Evolutionary conservation across 2,888 invertebrate species (phyloP).

Genomic region (Theretra japonica): DNA sequence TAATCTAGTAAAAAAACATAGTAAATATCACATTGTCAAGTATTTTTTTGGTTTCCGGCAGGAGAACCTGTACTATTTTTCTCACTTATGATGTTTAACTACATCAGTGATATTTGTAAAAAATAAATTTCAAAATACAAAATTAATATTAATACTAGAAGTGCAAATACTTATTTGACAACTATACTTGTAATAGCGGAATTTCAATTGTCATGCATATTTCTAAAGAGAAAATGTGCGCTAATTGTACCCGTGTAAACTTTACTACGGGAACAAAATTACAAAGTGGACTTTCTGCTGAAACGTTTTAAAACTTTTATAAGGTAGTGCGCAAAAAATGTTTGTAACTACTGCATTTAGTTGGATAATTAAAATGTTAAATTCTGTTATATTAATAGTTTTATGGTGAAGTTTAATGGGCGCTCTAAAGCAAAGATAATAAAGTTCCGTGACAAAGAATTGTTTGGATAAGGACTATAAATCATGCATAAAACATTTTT

Average conservation of each 20-base stretch:
- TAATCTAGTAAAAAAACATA: too few relatives aligned
- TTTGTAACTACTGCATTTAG: constrained; percentile 11
- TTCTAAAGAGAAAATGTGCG: constrained; percentile 12
- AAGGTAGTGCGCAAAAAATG: constrained; percentile 11
- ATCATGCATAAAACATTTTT: constrained; percentile 8
- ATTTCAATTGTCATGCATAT: constrained; percentile 5
- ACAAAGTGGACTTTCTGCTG: constrained; percentile 21
- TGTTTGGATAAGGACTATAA: constrained; percentile 9
- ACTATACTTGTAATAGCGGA: background rate
- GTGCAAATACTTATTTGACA: too few relatives aligned
- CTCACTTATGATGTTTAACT: too few relatives aligned
- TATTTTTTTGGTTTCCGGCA: too few relatives aligned
- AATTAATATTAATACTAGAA: too few relatives aligned
- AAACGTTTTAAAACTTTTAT: constrained; percentile 12
- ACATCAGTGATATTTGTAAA: too few relatives aligned
- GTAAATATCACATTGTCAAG: too few relatives aligned
- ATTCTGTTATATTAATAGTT: constrained; percentile 9
- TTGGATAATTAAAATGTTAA: constrained; percentile 14
- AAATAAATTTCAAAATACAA: too few relatives aligned
- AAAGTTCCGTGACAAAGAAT: constrained; percentile 12
- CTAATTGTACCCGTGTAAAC: constrained; percentile 12
- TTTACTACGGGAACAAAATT: constrained; percentile 13
- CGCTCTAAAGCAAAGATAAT: background rate
- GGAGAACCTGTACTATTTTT: too few relatives aligned
- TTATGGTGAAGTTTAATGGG: constrained; percentile 17